Percentiles rank a stretch among this genome's conserved stretches.
Conservation (phyloP, 2,797 vertebrate species). For the Scyliorhinus canicula region DNA sequence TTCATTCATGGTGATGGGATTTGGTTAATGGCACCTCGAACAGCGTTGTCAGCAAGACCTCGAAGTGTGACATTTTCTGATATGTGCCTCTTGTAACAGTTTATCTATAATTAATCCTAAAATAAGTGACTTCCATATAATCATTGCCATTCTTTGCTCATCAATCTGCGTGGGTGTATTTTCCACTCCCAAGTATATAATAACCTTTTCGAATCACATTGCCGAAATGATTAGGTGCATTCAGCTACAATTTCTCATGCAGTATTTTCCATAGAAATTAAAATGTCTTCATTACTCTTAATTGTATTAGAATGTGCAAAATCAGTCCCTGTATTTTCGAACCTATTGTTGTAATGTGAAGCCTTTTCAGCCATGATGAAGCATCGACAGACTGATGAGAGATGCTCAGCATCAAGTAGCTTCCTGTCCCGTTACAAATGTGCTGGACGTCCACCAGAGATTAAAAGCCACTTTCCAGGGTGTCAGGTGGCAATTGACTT, state of each 20-base stretch:
- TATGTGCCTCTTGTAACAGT: not conserved
- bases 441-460: not conserved
- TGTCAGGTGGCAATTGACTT: not conserved
- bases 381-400: not conserved
- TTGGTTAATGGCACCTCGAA: not conserved
- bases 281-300: not conserved
- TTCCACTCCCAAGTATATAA: constrained; percentile 1
- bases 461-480: not conserved
- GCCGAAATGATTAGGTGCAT: not conserved
- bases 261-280: constrained; percentile 9
- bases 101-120: not conserved
- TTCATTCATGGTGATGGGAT: not conserved
- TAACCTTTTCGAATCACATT: not conserved
- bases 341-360: not conserved
- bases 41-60: not conserved
- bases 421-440: not conserved
- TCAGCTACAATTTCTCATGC: not conserved
- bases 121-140: not conserved
- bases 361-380: not conserved
- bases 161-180: not conserved
- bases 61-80: not conserved
- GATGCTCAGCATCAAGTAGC: not conserved
- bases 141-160: not conserved
- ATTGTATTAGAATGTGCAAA: not conserved
- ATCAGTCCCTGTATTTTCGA: not conserved